These are phyloP conservation scores for Philaethria dido DNA, from an alignment of 2,888 invertebrate genomes.

Conservation along the genomic window DNA sequence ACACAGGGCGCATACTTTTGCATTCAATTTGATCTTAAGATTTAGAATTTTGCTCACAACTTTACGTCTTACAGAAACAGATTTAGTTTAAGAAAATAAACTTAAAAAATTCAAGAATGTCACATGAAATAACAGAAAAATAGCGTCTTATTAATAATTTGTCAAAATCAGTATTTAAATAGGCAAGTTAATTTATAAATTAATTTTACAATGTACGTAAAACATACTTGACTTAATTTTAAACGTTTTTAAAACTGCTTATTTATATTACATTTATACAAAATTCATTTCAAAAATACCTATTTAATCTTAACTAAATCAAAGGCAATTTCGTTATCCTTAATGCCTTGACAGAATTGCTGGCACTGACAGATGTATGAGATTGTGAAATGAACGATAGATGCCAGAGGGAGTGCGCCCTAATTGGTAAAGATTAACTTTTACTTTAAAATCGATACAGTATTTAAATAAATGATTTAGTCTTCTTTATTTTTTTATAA, in stretches of 20 bases:
- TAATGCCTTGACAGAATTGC: not conserved
- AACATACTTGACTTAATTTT: too few species aligned
- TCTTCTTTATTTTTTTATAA: not conserved
- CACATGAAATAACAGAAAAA: too few species aligned
- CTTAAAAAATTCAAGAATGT: too few species aligned
- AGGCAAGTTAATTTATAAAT: too few species aligned
- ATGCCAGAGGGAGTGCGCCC: slow-evolving; percentile 9
- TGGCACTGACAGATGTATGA: slow-evolving; percentile 18
- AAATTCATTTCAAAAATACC: not conserved
- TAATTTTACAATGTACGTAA: too few species aligned
- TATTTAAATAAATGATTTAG: not conserved
- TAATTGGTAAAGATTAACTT: slow-evolving; percentile 17
- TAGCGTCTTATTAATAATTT: too few species aligned
- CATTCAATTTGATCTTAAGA: slow-evolving; percentile 20
- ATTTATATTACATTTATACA: too few species aligned
- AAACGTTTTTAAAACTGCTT: too few species aligned
- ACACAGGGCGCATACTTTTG: slow-evolving; percentile 28
- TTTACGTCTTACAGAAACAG: not conserved
- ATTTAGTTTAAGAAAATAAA: not conserved
- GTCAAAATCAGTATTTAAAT: too few species aligned
- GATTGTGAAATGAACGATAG: slow-evolving; percentile 15
- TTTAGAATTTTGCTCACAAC: slow-evolving; percentile 11
- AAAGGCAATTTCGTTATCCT: not conserved
- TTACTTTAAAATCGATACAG: slow-evolving; percentile 15
- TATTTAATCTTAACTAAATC: not conserved